Evolutionary conservation across 2,113 vertebrate species (phyloP).

Genomic region (Fukomys damarensis): DNA sequence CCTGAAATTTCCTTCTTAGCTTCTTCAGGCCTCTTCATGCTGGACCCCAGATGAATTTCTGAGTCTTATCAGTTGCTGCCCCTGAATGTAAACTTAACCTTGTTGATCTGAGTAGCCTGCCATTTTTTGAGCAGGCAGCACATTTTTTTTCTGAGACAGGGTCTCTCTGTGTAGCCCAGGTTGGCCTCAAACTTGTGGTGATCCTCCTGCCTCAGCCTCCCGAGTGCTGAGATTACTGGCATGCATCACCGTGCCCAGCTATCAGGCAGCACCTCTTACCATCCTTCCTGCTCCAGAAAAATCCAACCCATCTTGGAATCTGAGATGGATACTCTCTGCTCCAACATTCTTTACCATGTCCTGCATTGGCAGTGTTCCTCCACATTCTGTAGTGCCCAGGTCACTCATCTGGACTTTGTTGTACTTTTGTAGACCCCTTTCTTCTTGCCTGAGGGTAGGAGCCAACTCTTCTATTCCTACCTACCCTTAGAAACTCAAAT

Average conservation of each 20-base stretch:
- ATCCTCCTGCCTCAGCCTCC: no score
- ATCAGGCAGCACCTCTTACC: not conserved
- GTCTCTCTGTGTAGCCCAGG: no score
- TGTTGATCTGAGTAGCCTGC: not conserved
- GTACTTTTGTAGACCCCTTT: not conserved
- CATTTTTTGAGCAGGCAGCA: not conserved
- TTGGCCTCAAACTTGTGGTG: no score
- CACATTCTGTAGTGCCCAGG: not conserved
- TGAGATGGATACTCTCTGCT: not conserved
- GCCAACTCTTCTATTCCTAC: not conserved
- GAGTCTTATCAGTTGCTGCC: not conserved
- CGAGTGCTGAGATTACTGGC: no score
- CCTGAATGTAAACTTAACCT: not conserved
- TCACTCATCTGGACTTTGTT: not conserved
- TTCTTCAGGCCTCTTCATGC: not conserved
- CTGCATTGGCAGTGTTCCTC: not conserved
- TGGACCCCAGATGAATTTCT: not conserved
- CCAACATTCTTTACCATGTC: not conserved
- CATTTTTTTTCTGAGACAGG: no score
- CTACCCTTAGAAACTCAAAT: not conserved
- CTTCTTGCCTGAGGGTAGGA: not conserved
- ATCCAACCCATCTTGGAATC: not conserved
- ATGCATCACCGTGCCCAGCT: no score
- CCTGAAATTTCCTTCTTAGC: not conserved
- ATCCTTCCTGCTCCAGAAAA: not conserved